A percentile compares a stretch with the other conserved stretches of the same genome.
phyloP scores from a whole-genome alignment of 2,797 vertebrate species.

The Acanthurus leucopareius region DNA sequence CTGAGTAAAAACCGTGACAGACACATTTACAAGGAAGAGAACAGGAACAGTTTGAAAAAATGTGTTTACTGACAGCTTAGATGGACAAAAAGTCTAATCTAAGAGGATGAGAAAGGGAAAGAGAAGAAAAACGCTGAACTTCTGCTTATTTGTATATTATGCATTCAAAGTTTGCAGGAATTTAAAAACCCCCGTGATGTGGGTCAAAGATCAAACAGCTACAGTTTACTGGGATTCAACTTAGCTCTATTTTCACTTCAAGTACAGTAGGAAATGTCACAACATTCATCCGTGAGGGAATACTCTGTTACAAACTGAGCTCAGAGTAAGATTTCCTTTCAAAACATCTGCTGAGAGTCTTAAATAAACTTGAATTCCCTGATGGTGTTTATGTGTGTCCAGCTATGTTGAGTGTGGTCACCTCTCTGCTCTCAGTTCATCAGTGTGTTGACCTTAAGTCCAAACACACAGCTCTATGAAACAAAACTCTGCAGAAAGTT shows the following conservation, averaged over 20 bases:
- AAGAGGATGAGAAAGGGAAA: not conserved
- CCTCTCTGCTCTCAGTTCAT: slow-evolving; percentile 13
- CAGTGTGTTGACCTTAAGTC: slow-evolving; percentile 31
- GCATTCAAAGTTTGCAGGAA: not conserved
- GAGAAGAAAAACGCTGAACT: not conserved
- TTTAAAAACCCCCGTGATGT: not conserved
- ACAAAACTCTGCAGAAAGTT: slow-evolving; percentile 42
- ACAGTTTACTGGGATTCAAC: not conserved
- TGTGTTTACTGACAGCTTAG: slow-evolving; percentile 6
- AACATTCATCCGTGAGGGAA: slow-evolving; percentile 9
- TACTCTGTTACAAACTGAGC: slow-evolving; percentile 9
- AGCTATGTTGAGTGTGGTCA: slow-evolving; percentile 16
- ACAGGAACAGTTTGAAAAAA: slow-evolving; percentile 12
- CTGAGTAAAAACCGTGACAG: too few relatives aligned
- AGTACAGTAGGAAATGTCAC: slow-evolving; percentile 18
- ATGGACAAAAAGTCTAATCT: not conserved
- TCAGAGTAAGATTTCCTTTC: slow-evolving; percentile 10
- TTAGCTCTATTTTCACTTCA: not conserved
- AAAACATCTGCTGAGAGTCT: slow-evolving; percentile 41
- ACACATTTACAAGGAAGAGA: not conserved
- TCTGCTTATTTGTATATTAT: not conserved
- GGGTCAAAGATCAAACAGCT: not conserved
- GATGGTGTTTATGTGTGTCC: slow-evolving; percentile 31
- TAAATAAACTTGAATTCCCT: slow-evolving; percentile 10
- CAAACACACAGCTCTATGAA: slow-evolving; percentile 45